A percentile compares a stretch with the other conserved stretches of the same genome.
phyloP scores from a whole-genome alignment of 1,140 invertebrate genomes.

The Polypedilum pembai region DNA sequence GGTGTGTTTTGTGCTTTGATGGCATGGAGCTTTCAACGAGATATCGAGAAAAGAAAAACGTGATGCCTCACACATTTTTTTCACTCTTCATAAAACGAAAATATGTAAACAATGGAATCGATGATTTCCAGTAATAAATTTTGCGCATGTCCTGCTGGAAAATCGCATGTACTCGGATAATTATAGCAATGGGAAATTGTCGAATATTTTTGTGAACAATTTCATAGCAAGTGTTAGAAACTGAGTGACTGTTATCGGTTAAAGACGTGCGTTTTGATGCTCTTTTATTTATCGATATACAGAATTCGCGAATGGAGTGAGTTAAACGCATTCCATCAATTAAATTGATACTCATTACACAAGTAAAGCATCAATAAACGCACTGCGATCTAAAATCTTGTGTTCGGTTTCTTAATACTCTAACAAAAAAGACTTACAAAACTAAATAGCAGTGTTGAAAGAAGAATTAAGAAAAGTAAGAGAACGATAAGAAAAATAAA shows the following conservation, averaged over 20 bases:
- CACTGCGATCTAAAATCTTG: no score
- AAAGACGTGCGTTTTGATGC: neutral
- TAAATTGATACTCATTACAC: neutral
- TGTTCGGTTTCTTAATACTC: neutral
- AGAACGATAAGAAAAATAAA: no score
- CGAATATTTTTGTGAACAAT: neutral
- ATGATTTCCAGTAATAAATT: neutral
- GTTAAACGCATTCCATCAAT: neutral
- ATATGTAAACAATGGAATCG: neutral
- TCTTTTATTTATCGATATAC: no score
- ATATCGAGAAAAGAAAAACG: neutral
- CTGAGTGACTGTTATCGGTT: neutral
- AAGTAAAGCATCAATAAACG: neutral
- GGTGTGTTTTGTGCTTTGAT: no score
- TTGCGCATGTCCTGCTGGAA: neutral
- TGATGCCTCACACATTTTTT: neutral
- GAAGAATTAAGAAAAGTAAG: no score
- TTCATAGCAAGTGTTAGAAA: neutral
- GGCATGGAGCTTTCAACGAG: no score
- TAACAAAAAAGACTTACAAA: no score
- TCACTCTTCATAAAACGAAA: neutral
- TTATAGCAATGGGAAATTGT: neutral
- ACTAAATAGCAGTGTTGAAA: no score
- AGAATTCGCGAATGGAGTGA: neutral
- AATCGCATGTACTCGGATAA: neutral